Evolutionary conservation across 2,113 vertebrate genomes (phyloP), one percentile per base, ranked within the genome.

Genomic region (Rhea americana): DNA sequence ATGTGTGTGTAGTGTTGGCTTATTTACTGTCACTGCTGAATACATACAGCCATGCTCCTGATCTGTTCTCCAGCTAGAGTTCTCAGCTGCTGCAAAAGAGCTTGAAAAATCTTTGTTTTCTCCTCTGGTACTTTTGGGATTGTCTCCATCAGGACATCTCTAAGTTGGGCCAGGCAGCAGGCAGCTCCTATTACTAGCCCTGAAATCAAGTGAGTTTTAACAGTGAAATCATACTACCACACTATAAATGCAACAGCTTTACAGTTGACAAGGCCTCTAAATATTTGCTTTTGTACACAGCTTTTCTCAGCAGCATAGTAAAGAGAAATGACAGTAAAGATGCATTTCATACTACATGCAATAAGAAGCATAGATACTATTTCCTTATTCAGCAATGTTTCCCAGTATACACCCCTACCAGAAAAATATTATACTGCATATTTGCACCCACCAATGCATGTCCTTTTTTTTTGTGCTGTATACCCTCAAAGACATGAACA

Each of bases 51-150:
- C 76, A 99, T 96, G 16, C 97, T 99, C 15, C 98, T 98, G 87
- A 99, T 98, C 96, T 98, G 98, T 85, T 97, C 93, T 95, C 98
- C 98, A 24, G 98, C 98, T 73, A 99, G 82, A 8, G 97, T 97
- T 25, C 94, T 93, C 93, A 99, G 97, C 85, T 99, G 98, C 59
- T 97, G 96, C 90, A 98, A 95, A 68, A 99, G 93, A 15, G 98
- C 97, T n/a, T 37, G 35, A 90, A 97, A 97, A 47, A 97, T 96
- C 80, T 98, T 98, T 0, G 97, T 98, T 87, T 97, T 98, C 83
- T 98, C 97, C 39, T 80, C 37, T 1, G 96, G 96, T 58, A 98
- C 95, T 76, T 97, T 93, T 16, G 62, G 56, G 51, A 98, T 74
- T 53, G 97, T 87, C 15, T 93, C 91, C 47, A 93, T 78, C 90